Evolutionary conservation across 2,113 vertebrate genomes (phyloP).

Genomic region (Uropsilus gracilis): DNA sequence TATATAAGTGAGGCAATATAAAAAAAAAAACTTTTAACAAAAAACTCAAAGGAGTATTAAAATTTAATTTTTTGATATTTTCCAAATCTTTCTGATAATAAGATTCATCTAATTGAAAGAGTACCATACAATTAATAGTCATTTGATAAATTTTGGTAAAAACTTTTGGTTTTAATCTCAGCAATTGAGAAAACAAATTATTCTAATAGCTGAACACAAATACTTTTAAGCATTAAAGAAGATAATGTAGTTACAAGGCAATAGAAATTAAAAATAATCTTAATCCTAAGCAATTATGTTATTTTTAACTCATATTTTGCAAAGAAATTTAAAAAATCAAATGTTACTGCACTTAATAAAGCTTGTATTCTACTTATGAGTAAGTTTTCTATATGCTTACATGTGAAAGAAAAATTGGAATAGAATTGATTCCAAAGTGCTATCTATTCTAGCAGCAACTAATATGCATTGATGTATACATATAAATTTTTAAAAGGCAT

Average conservation of each 20-base stretch:
- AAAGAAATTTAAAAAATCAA: neutral
- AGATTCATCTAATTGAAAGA: neutral
- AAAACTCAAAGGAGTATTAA: neutral
- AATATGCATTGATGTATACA: neutral
- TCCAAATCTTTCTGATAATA: neutral
- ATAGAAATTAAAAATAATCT: neutral
- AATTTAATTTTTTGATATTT: neutral
- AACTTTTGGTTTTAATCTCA: neutral
- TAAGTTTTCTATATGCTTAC: neutral
- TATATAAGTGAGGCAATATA: neutral
- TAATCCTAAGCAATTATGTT: neutral
- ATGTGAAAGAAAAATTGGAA: neutral
- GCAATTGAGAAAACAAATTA: neutral
- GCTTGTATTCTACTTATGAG: neutral
- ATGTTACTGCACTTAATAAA: neutral
- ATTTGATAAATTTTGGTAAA: neutral
- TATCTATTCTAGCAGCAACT: neutral
- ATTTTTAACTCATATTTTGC: neutral
- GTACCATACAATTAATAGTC: neutral
- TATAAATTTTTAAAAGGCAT: neutral
- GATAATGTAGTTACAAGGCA: neutral
- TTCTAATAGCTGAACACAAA: neutral
- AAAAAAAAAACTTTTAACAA: neutral
- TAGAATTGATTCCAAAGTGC: neutral
- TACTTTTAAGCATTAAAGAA: conserved; percentile 26